These are phyloP conservation scores for Triplophysa siluroides DNA, from an alignment of 2,113 vertebrate genomes.

Conservation along the genomic window DNA sequence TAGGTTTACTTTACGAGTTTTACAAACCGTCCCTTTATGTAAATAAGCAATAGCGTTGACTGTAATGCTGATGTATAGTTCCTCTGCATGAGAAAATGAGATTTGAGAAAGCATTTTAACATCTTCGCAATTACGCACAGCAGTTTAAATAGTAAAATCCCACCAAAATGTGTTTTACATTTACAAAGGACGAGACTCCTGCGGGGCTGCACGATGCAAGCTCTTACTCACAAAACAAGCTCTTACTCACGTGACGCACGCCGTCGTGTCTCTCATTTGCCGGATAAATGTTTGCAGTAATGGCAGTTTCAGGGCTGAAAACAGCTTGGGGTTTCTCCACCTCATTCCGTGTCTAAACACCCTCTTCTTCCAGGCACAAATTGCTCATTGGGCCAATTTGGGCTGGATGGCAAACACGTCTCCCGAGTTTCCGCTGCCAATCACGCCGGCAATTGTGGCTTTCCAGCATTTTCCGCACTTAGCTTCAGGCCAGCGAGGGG, in stretches of 20 bases:
- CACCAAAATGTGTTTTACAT: constrained; percentile 2
- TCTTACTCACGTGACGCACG: not conserved
- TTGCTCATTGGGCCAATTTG: constrained; percentile 44
- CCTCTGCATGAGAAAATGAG: no score
- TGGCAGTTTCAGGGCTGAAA: not conserved
- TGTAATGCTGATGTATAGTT: no score
- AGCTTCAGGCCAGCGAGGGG: constrained; percentile 31
- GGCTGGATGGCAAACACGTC: constrained; percentile 25
- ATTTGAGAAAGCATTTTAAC: no score
- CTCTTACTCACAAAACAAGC: not conserved
- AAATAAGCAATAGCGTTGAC: no score
- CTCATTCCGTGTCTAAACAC: constrained; percentile 11
- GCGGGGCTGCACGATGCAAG: not conserved
- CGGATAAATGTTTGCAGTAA: constrained; percentile 37
- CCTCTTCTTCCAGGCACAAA: constrained; percentile 33
- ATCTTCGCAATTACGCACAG: not conserved
- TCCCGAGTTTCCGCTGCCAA: constrained; percentile 40
- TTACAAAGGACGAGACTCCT: not conserved
- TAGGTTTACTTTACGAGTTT: no score
- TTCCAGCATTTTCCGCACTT: constrained; percentile 21
- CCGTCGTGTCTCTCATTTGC: constrained; percentile 22
- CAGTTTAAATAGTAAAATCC: not conserved
- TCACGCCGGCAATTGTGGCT: constrained; percentile 50
- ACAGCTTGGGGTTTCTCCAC: constrained; percentile 1
- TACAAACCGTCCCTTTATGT: no score